Evolutionary conservation across 2,113 vertebrate genomes (phyloP).

Genomic region (Eudyptes chrysolophus): DNA sequence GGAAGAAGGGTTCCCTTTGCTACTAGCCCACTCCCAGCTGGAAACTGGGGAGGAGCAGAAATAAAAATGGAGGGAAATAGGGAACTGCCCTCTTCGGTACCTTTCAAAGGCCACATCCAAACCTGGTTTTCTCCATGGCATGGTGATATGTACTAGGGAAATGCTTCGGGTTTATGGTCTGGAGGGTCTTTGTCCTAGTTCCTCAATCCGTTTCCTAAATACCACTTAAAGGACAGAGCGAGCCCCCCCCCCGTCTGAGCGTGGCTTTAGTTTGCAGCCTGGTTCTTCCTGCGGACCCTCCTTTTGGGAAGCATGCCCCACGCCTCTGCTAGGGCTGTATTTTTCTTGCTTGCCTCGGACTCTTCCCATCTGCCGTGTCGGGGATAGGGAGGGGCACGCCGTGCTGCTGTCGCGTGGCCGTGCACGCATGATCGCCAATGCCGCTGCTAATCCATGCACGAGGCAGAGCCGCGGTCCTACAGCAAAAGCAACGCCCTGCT

Average conservation of each 20-base stretch:
- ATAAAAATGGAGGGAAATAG: not conserved
- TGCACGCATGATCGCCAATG: not conserved
- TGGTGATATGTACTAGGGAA: not conserved
- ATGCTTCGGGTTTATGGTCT: not conserved
- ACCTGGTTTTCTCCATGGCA: not conserved
- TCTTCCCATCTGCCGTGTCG: rapidly evolving
- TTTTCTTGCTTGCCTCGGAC: not conserved
- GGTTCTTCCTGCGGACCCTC: not conserved
- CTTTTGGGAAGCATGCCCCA: not conserved
- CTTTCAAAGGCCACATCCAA: not conserved
- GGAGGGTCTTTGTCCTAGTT: not conserved
- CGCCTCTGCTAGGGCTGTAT: not conserved
- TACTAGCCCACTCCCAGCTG: not conserved
- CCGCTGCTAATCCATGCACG: not conserved
- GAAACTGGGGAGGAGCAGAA: not conserved
- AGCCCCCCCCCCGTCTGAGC: not conserved
- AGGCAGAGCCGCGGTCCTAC: not conserved
- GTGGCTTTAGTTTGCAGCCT: not conserved
- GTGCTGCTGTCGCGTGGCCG: rapidly evolving
- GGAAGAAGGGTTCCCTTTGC: not conserved
- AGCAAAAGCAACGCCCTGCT: not conserved
- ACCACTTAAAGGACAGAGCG: not conserved
- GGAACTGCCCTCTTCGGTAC: not conserved
- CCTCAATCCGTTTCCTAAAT: not conserved
- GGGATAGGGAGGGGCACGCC: not conserved